Base-by-base conservation (phyloP, 1,140 invertebrate genomes). In the Episyrphus balteatus region DNA sequence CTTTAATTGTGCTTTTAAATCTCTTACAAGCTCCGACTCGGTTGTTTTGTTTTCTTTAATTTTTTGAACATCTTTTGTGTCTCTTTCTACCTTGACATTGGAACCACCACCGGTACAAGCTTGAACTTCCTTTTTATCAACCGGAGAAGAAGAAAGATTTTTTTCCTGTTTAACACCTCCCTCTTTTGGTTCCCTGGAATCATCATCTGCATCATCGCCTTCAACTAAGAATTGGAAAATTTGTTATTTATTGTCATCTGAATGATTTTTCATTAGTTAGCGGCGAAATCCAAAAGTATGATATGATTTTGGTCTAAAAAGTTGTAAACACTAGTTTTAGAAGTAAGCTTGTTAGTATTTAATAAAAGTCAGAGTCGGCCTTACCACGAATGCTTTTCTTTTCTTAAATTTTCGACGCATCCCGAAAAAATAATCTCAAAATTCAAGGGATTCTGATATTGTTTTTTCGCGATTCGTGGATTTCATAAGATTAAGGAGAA, bases 1-100 rank as follows among this genome's bases (percentile, higher is more conserved):
- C 89, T 96, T 96, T 12, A 96, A 73, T 71, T 96, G 91, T 47
- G 84, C 82, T 63, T 89, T 88, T 17, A 95, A 73, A 65, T 96
- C 92, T 55, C 91, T 80, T 41, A 96, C 75, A 17, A 77, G 65
- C 64, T 81, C 79, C 14, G 74, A 77, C 59, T 81, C 79, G 9
- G 70, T 70, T 41, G 74, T 70, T 60, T 80, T 81, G 1, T 74
- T 62, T 49, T 81, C 78, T 58, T 81, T 81, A 7, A 61, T 52
- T 21, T 77, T 70, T 53, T 79, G 74, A 11, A 62, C 56, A 18
- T 67, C 66, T 53, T 61, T 70, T 38, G 55, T 52, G 51, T 77
- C 75, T 56, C 77, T 79, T 50, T 79, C 75, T n/a, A 51, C 61
- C 53, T 77, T 77, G 6, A 72, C 55, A 9, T 47, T 45, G 10